Evolutionary conservation across 2,888 invertebrate species (phyloP).

Genomic region (Drosophila nr. medialis): DNA sequence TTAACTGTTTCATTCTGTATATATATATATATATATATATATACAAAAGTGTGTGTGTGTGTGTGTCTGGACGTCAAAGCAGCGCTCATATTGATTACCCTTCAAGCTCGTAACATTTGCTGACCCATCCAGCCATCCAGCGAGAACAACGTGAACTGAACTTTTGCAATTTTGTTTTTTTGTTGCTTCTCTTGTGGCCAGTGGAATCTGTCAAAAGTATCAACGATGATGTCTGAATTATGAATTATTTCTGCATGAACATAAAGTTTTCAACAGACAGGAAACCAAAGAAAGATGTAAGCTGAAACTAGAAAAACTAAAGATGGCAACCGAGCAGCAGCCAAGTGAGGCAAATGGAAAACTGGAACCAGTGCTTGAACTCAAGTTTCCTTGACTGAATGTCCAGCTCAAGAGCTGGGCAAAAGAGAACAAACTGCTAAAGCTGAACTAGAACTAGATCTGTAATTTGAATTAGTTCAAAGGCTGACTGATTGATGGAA

Average conservation of each 20-base stretch:
- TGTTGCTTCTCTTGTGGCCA: conserved; percentile 14
- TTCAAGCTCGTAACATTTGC: conserved; percentile 41
- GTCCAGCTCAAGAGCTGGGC: not conserved
- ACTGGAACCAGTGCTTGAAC: not conserved
- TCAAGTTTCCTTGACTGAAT: not conserved
- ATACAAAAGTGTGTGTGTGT: no score
- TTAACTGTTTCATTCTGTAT: conserved; percentile 2
- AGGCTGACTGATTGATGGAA: not conserved
- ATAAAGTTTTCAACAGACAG: not conserved
- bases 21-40: not conserved
- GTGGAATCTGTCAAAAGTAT: conserved; percentile 26
- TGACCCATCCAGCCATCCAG: conserved; percentile 30
- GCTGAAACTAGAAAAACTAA: not conserved
- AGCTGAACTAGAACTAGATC: not conserved
- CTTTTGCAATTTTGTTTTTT: conserved; percentile 23
- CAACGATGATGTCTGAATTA: conserved; percentile 12
- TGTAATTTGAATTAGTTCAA: not conserved
- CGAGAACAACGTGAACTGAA: conserved; percentile 24
- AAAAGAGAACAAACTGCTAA: not conserved
- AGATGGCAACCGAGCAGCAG: not conserved
- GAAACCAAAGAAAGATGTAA: not conserved
- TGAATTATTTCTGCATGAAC: conserved; percentile 28
- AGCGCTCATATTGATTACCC: conserved; percentile 47
- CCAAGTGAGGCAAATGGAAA: not conserved
- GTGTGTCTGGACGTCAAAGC: conserved; percentile 18